Percentiles rank a stretch among this genome's conserved stretches.
phyloP scores from a whole-genome alignment of 2,888 invertebrate species.

The Cyrtodaria siliqua region DNA sequence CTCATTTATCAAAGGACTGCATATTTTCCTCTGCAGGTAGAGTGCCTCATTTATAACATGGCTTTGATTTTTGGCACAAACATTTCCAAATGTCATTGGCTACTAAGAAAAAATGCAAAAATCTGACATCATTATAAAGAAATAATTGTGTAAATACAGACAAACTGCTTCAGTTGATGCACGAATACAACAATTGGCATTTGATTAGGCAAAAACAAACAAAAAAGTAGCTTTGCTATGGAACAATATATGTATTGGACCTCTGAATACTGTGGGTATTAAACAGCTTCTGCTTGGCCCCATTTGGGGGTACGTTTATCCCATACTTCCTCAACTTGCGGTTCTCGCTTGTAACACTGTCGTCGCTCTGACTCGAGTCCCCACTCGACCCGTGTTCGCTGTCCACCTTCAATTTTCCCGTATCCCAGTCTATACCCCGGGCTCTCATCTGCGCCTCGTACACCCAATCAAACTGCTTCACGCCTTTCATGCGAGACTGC shows the following conservation, averaged over 20 bases:
- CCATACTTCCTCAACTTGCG: constrained; percentile 50
- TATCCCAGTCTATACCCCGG: constrained; percentile 50
- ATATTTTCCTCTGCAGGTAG: no score
- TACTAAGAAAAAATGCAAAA: no score
- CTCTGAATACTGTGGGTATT: constrained; percentile 29
- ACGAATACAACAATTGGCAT: no score
- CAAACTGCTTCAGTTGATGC: no score
- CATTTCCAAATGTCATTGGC: no score
- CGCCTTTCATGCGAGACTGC: constrained; percentile 71
- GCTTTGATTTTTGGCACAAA: no score
- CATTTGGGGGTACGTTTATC: constrained; percentile 39
- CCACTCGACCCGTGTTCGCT: constrained; percentile 12
- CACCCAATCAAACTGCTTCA: constrained; percentile 68
- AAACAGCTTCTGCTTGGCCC: constrained; percentile 35
- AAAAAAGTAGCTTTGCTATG: neutral
- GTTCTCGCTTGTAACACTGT: neutral
- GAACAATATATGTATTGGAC: constrained; percentile 51
- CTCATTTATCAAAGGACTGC: no score
- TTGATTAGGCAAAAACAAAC: no score
- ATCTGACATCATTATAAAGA: no score
- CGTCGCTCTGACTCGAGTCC: constrained; percentile 5
- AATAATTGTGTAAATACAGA: no score
- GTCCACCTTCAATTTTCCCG: constrained; percentile 21
- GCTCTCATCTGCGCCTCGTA: constrained; percentile 53
- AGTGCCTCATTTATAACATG: no score